A percentile compares a stretch with the other conserved stretches of the same genome.
These are phyloP conservation scores for Plotosus lineatus DNA, from an alignment of 2,113 vertebrate species.

Conservation along the genomic window DNA sequence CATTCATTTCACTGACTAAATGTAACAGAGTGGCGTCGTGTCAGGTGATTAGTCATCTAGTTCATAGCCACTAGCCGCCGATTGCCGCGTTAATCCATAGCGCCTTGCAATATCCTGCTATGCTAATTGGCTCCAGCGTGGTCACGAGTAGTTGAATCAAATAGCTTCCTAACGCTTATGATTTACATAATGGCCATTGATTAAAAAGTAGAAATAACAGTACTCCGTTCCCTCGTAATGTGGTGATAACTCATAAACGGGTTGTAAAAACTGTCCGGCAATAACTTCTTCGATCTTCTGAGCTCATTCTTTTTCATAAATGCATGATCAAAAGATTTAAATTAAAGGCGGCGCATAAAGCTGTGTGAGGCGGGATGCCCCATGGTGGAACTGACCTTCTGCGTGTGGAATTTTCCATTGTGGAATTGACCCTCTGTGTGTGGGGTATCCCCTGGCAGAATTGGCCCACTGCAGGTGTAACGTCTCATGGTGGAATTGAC, in stretches of 20 bases:
- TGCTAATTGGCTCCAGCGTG: constrained; percentile 64
- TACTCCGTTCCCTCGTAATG: not conserved
- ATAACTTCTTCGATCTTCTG: not conserved
- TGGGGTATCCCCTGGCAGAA: too few species aligned
- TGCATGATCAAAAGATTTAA: too few species aligned
- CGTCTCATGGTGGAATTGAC: too few species aligned
- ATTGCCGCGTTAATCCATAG: constrained; percentile 90
- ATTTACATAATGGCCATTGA: not conserved
- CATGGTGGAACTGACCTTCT: too few species aligned
- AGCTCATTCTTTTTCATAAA: too few species aligned
- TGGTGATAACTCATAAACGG: not conserved
- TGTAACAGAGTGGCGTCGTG: constrained; percentile 82
- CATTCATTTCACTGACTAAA: constrained; percentile 93
- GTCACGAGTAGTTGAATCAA: not conserved
- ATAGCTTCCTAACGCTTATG: not conserved
- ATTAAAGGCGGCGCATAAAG: too few species aligned
- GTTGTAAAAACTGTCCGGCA: not conserved
- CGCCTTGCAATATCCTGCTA: constrained; percentile 74
- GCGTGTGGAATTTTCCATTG: too few species aligned
- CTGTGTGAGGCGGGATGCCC: too few species aligned
- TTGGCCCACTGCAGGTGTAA: too few species aligned
- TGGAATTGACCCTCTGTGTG: too few species aligned
- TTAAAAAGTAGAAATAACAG: not conserved
- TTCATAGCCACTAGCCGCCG: constrained; percentile 85
- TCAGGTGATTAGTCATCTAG: constrained; percentile 95